Percentiles rank a stretch among this genome's conserved stretches.
phyloP scores from a whole-genome alignment of 2,797 vertebrate genomes.

The Sparidentex hasta region DNA sequence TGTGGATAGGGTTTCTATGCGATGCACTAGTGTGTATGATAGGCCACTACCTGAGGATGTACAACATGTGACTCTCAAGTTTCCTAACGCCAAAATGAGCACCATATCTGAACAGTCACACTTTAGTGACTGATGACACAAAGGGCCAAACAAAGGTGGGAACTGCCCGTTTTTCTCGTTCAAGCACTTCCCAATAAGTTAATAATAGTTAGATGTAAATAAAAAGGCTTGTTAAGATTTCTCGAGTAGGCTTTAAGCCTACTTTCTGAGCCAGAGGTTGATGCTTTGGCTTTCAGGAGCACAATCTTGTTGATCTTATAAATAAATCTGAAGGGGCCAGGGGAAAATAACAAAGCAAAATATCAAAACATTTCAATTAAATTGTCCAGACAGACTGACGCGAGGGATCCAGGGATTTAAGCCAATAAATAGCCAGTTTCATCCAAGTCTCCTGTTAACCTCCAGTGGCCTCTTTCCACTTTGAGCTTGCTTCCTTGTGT shows the following conservation, averaged over 20 bases:
- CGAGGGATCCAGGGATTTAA: constrained; percentile 41
- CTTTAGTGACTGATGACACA: constrained; percentile 41
- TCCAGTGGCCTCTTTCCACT: constrained; percentile 34
- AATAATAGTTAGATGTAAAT: constrained; percentile 81
- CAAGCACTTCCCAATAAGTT: constrained; percentile 86
- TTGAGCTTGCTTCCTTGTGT: constrained; percentile 39
- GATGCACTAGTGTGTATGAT: constrained; percentile 30
- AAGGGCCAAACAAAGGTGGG: constrained; percentile 50
- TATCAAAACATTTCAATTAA: constrained; percentile 10
- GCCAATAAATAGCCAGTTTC: constrained; percentile 49
- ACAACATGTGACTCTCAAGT: constrained; percentile 46
- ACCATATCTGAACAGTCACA: constrained; percentile 53
- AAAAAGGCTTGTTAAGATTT: constrained; percentile 48
- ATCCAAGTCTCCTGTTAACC: constrained; percentile 36
- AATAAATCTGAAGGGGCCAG: constrained; percentile 54
- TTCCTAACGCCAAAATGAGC: constrained; percentile 37
- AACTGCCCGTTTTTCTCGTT: constrained; percentile 63
- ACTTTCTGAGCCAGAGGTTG: constrained; percentile 33
- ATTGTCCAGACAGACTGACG: constrained; percentile 29
- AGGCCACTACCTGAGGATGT: constrained; percentile 65
- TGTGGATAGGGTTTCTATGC: constrained; percentile 18
- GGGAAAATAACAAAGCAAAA: constrained; percentile 17
- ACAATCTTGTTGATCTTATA: constrained; percentile 51
- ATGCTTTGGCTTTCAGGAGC: constrained; percentile 33
- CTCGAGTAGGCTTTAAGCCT: constrained; percentile 21